Evolutionary conservation across 2,113 vertebrate genomes (phyloP).

Genomic region (Pomatostomus ruficeps): DNA sequence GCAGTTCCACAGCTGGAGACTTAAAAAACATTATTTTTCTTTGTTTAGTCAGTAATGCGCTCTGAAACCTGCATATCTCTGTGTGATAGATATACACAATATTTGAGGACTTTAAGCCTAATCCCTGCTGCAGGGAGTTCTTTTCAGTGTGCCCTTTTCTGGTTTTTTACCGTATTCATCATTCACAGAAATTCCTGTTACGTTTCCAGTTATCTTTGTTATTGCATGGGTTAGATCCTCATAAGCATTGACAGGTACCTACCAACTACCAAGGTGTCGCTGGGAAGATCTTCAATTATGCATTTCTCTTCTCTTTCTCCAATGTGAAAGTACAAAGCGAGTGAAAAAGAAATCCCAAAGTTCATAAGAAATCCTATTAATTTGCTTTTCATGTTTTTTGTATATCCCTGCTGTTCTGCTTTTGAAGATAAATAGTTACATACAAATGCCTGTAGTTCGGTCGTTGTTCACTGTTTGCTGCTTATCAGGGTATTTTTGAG

Average conservation of each 20-base stretch:
- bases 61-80: background rate
- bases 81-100: background rate
- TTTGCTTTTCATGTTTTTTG: constrained; percentile 35
- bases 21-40: background rate
- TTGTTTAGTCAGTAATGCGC: background rate
- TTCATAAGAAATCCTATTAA: constrained; percentile 56
- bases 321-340: constrained; percentile 84
- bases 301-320: constrained; percentile 88
- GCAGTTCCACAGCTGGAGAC: background rate
- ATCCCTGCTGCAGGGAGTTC: background rate
- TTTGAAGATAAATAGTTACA: background rate
- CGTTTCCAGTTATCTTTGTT: background rate
- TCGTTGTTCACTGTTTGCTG: background rate
- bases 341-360: constrained; percentile 62
- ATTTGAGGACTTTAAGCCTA: background rate
- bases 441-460: background rate
- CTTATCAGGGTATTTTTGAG: background rate
- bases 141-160: background rate
- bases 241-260: background rate
- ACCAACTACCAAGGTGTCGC: constrained; percentile 82
- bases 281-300: constrained; percentile 87
- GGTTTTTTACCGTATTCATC: background rate
- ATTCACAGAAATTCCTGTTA: background rate
- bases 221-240: background rate
- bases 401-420: background rate